These are phyloP conservation scores for Drosophila pallidifrons DNA, from an alignment of 1,140 invertebrate genomes.

Conservation along the genomic window DNA sequence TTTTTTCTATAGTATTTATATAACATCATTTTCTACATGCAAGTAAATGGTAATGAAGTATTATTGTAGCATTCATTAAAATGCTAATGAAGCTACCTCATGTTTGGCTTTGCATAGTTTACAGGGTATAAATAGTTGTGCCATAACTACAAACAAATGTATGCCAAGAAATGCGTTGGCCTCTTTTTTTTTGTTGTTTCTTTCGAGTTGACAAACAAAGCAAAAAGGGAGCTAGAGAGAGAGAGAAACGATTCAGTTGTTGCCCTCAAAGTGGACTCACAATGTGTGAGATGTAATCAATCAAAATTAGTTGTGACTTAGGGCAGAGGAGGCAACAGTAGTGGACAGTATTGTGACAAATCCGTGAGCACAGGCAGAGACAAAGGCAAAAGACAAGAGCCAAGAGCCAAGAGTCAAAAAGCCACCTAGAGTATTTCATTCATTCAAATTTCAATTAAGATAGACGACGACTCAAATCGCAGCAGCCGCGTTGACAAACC, in stretches of 20 bases:
- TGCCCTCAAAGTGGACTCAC: constrained; percentile 1
- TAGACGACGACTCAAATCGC: neutral
- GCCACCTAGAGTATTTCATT: constrained; percentile 6
- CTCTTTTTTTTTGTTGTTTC: neutral
- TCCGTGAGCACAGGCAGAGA: neutral
- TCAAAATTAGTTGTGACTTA: constrained; percentile 65
- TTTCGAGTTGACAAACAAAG: constrained; percentile 29
- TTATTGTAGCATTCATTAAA: no score
- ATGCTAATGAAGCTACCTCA: neutral
- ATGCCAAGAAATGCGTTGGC: constrained; percentile 32
- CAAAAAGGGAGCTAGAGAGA: no score
- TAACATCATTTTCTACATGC: no score
- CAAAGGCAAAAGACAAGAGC: no score
- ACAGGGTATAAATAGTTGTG: constrained; percentile 27
- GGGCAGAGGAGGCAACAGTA: constrained; percentile 31
- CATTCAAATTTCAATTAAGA: constrained; percentile 52
- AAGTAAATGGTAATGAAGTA: no score
- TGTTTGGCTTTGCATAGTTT: neutral
- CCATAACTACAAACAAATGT: constrained; percentile 11
- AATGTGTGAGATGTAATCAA: constrained; percentile 42
- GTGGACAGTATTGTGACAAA: constrained; percentile 58
- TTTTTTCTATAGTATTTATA: no score
- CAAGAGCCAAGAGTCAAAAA: no score
- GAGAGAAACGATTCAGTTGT: no score
- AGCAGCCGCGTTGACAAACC: constrained; percentile 34